These are phyloP conservation scores for Zophobas morio DNA, from an alignment of 1,140 invertebrate genomes.

Conservation along the genomic window DNA sequence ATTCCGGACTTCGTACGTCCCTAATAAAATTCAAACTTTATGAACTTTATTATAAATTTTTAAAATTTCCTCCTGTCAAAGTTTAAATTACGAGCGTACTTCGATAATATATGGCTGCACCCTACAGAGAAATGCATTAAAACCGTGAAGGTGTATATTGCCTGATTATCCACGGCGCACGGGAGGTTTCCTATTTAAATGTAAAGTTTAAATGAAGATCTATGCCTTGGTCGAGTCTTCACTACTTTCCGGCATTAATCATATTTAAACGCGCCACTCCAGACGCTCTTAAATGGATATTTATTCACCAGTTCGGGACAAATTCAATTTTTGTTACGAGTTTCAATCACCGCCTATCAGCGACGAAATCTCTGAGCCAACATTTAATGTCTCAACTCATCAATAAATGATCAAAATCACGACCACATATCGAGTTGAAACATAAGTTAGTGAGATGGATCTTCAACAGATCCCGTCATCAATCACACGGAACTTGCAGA, in stretches of 20 bases:
- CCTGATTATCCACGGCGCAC: constrained; percentile 33
- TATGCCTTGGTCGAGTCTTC: constrained; percentile 30
- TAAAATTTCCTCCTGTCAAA: constrained; percentile 39
- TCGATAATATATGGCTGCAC: constrained; percentile 32
- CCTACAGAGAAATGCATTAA: constrained; percentile 37
- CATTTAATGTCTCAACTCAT: constrained; percentile 25
- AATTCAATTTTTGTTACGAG: constrained; percentile 26
- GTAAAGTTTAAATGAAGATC: constrained; percentile 37
- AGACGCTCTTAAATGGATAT: constrained; percentile 25
- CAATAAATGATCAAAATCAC: constrained; percentile 39
- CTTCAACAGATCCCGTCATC: constrained; percentile 29
- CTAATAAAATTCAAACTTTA: constrained; percentile 43
- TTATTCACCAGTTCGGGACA: constrained; percentile 20
- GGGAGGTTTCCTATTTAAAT: constrained; percentile 34
- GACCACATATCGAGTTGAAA: constrained; percentile 34
- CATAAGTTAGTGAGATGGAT: constrained; percentile 41
- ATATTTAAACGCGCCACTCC: constrained; percentile 41
- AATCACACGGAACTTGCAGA: constrained; percentile 30
- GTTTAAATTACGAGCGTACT: constrained; percentile 34
- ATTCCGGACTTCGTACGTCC: constrained; percentile 35
- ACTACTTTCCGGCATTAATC: constrained; percentile 33
- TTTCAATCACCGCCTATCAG: constrained; percentile 16
- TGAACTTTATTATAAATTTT: constrained; percentile 43
- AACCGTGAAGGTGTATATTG: constrained; percentile 37
- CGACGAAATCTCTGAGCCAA: constrained; percentile 7